A percentile compares a stretch with the other conserved stretches of the same genome.
These are phyloP conservation scores for Pygoscelis adeliae DNA, from an alignment of 2,113 vertebrate genomes.

Conservation along the genomic window DNA sequence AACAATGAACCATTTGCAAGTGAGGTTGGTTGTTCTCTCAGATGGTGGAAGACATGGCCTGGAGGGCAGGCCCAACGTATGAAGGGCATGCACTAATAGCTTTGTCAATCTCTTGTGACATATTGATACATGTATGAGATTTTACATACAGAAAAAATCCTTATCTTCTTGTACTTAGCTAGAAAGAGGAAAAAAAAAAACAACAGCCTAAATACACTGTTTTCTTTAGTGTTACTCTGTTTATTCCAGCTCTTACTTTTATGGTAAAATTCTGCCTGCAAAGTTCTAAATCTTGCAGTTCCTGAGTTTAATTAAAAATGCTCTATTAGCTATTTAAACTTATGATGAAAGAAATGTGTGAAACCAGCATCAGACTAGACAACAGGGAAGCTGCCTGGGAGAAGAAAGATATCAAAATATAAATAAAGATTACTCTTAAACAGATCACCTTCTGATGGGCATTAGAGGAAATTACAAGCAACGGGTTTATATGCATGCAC, in stretches of 20 bases:
- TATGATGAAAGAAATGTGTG: neutral
- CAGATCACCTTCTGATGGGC: neutral
- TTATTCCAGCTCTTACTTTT: neutral
- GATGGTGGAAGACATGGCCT: neutral
- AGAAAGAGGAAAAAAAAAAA: neutral
- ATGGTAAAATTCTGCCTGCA: neutral
- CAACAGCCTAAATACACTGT: neutral
- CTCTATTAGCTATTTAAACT: neutral
- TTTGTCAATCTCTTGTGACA: neutral
- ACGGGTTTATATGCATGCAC: neutral
- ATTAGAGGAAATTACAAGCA: conserved; percentile 8
- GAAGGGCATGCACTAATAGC: neutral
- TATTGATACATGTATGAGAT: neutral
- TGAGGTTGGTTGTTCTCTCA: neutral
- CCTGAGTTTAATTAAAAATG: neutral
- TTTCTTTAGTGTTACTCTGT: neutral
- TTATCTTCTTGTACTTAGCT: neutral
- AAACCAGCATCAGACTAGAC: neutral
- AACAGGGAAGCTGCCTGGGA: neutral
- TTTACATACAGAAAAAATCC: neutral
- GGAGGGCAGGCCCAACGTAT: neutral
- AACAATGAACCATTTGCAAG: neutral
- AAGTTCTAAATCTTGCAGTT: neutral
- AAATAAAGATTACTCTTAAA: neutral
- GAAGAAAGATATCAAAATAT: neutral